Conservation (phyloP, 2,113 vertebrate genomes). For the Cyanocitta stelleri region DNA sequence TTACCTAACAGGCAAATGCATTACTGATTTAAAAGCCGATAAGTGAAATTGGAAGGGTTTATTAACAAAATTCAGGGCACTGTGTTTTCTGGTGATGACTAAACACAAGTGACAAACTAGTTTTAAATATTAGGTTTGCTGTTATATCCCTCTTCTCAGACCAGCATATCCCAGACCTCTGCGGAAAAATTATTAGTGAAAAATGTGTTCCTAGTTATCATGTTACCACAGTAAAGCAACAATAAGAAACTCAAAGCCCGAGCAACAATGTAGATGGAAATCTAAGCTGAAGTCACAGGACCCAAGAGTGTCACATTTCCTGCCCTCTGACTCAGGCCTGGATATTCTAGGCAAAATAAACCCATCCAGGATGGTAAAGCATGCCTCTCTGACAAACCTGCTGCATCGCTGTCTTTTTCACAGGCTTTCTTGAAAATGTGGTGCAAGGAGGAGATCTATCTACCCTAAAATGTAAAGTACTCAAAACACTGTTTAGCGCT, state of each 20-base stretch:
- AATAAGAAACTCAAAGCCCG: slow-evolving; percentile 23
- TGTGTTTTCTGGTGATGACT: not conserved
- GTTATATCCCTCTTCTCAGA: not conserved
- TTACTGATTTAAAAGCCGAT: not conserved
- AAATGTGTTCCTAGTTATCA: not conserved
- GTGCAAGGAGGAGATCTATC: not conserved
- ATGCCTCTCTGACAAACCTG: not conserved
- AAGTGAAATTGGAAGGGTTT: not conserved
- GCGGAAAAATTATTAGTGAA: not conserved
- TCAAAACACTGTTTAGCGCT: not conserved
- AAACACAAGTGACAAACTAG: not conserved
- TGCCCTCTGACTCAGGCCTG: not conserved
- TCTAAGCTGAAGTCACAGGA: not conserved
- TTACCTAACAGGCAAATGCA: not conserved
- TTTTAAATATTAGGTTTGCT: not conserved
- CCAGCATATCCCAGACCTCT: not conserved
- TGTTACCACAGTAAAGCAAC: not conserved
- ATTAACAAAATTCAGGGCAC: not conserved
- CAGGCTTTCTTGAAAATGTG: not conserved
- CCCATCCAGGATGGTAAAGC: not conserved
- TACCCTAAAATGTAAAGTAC: not conserved
- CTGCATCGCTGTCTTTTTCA: not conserved
- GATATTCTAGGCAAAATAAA: not conserved
- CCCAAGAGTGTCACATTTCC: slow-evolving; percentile 1
- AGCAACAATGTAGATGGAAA: not conserved